phyloP scores from a whole-genome alignment of 2,113 vertebrate species.

The Patagioenas fasciata region DNA sequence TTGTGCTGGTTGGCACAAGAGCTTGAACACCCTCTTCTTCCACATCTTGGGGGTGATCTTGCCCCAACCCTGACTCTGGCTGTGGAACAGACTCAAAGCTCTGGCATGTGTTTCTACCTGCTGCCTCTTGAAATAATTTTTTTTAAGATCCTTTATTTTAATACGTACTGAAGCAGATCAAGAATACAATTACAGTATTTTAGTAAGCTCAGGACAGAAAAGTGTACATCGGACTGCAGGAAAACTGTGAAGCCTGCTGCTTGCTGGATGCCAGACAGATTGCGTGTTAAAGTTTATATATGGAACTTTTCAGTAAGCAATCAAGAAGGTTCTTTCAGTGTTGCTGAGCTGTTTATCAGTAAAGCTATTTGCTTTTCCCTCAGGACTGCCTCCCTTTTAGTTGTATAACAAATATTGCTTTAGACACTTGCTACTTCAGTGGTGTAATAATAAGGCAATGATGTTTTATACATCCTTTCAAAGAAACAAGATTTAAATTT shows the following conservation, averaged over 20 bases:
- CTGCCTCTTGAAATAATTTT: not conserved
- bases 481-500: not conserved
- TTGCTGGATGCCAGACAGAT: not conserved
- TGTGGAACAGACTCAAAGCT: not conserved
- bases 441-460: not conserved
- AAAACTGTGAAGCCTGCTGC: not conserved
- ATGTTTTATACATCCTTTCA: not conserved
- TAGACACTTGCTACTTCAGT: not conserved
- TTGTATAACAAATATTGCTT: not conserved
- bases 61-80: not conserved
- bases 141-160: not conserved
- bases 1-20: not conserved
- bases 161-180: not conserved
- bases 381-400: not conserved
- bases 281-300: not conserved
- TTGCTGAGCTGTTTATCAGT: not conserved
- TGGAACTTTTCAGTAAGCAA: not conserved
- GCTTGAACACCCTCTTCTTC: not conserved
- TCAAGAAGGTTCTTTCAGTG: not conserved
- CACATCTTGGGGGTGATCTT: not conserved
- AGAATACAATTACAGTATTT: not conserved
- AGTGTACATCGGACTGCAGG: not conserved
- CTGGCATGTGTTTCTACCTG: not conserved
- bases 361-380: not conserved
- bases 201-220: not conserved